phyloP scores from a whole-genome alignment of 1,140 invertebrate genomes.

The Caenorhabditis latens region DNA sequence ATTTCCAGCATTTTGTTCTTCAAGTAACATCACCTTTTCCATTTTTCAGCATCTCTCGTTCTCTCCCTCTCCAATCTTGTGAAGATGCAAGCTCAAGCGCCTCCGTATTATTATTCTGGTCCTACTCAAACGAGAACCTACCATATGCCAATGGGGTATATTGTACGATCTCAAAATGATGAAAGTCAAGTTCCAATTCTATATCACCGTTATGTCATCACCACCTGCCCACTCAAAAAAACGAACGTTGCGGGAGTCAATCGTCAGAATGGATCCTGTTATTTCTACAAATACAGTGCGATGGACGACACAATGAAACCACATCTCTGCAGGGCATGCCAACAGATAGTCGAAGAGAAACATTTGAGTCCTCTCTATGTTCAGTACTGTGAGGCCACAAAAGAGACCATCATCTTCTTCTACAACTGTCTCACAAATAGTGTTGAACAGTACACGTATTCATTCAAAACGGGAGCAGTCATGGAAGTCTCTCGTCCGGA shows the following conservation, averaged over 20 bases:
- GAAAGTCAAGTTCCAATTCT: no score
- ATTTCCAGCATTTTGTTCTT: no score
- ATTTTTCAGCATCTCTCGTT: no score
- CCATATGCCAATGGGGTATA: no score
- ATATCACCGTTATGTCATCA: no score
- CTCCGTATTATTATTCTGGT: no score
- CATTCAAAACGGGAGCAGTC: not conserved
- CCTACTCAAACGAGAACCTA: no score
- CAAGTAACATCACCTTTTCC: no score
- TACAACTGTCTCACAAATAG: not conserved
- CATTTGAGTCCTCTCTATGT: not conserved
- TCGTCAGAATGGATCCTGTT: not conserved
- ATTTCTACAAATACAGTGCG: not conserved
- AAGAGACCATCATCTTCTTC: not conserved
- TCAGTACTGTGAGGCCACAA: not conserved
- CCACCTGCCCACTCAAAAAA: no score
- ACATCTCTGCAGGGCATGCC: not conserved
- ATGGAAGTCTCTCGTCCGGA: not conserved
- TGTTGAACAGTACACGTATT: not conserved
- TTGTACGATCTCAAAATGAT: no score
- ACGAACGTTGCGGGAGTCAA: not conserved
- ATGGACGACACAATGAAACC: not conserved
- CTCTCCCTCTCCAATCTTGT: no score
- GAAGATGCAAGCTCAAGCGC: no score
- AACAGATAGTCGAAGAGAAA: not conserved